These are phyloP conservation scores for Diaphora mendica DNA, from an alignment of 2,888 invertebrate genomes.

Conservation along the genomic window DNA sequence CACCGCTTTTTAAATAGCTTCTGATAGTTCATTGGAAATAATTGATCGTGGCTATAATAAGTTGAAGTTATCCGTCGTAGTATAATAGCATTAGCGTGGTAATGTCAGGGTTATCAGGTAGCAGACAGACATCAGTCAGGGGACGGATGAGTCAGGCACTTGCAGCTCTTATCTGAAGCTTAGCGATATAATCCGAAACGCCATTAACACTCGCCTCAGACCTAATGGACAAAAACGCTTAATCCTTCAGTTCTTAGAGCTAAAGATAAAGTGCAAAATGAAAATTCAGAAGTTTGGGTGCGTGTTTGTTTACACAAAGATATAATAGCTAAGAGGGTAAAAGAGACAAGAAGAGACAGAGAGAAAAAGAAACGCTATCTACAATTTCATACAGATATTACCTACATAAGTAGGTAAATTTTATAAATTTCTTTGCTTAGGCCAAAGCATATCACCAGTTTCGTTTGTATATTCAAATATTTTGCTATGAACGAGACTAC, in stretches of 20 bases:
- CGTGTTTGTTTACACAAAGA: slow-evolving; percentile 26
- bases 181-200: slow-evolving; percentile 77
- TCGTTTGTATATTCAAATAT: background rate
- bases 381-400: background rate
- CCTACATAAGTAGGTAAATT: background rate
- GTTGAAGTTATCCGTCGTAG: slow-evolving; percentile 51
- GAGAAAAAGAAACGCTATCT: background rate
- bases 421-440: background rate
- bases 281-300: slow-evolving; percentile 52
- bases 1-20: slow-evolving; percentile 20
- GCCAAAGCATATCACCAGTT: background rate
- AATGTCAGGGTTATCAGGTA: slow-evolving; percentile 70
- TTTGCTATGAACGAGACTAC: background rate
- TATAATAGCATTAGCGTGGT: slow-evolving; percentile 51
- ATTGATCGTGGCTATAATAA: slow-evolving; percentile 22
- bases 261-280: slow-evolving; percentile 70
- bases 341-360: background rate
- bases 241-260: slow-evolving; percentile 76
- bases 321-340: background rate
- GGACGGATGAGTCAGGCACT: slow-evolving; percentile 71
- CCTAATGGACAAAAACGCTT: slow-evolving; percentile 84
- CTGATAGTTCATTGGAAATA: slow-evolving; percentile 22
- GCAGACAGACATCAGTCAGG: slow-evolving; percentile 75
- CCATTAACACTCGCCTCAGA: slow-evolving; percentile 82
- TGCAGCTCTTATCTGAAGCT: slow-evolving; percentile 67